Conservation (phyloP, 2,113 vertebrate genomes). For the Trogon melanurus region DNA sequence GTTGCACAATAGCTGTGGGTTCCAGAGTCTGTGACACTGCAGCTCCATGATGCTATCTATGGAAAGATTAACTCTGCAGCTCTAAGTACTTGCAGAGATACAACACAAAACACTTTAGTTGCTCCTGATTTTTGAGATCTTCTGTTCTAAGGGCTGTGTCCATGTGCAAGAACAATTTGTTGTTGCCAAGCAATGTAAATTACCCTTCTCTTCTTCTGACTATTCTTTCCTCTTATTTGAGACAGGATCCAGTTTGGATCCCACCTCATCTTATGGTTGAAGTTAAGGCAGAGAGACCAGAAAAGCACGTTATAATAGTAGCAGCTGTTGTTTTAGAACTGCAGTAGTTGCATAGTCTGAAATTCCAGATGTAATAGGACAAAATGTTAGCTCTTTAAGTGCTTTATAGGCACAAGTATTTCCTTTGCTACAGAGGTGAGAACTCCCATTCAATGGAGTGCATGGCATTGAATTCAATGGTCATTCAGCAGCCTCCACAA, state of each 20-base stretch:
- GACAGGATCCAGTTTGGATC: not conserved
- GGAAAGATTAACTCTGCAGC: not conserved
- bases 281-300: not conserved
- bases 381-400: not conserved
- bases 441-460: not conserved
- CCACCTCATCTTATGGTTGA: not conserved
- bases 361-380: not conserved
- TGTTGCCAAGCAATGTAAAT: not conserved
- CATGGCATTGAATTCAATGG: not conserved
- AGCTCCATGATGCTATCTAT: not conserved
- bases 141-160: not conserved
- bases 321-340: not conserved
- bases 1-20: rapidly evolving
- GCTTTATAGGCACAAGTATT: not conserved
- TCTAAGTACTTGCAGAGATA: not conserved
- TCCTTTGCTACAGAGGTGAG: not conserved
- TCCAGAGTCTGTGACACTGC: not conserved
- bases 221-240: not conserved
- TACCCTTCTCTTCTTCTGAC: not conserved
- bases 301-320: not conserved
- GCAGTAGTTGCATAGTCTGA: not conserved
- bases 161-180: not conserved
- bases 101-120: not conserved
- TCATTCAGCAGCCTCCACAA: not conserved
- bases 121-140: not conserved